Evolutionary conservation across 2,888 invertebrate genomes (phyloP), one percentile per base, ranked within the genome.

Genomic region (Cyrtodaria siliqua): DNA sequence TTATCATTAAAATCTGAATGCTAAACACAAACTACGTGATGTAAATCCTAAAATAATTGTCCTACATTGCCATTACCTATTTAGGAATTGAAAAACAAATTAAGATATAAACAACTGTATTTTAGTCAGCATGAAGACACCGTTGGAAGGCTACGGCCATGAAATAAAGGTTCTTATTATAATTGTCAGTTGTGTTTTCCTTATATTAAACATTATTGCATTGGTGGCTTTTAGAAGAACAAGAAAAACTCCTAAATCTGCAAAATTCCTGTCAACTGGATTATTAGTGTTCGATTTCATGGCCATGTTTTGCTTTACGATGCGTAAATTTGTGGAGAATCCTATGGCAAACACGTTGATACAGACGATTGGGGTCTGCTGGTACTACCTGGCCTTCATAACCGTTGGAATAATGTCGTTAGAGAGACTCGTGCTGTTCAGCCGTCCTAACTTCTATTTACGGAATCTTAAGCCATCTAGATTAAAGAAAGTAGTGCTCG

Each of bases 341-440:
- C 40, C 56, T 18, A 27, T 57, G 2, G n/a, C 44, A 1, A 73
- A 73, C 38, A 73, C 57, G n/a, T 50, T 73, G 4, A 40, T 68
- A 9, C 73, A 73, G 26, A 57, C 68, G 1, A 4, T 68, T 8
- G 67, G 67, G 1, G 44, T 62, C 1, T 47, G 56, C 9, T 73
- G 50, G 9, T 29, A 42, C 9, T 62, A 49, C 40, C 26, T 73
- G 27, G 73, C 73, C 3, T 68, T 52, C n/a, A 27, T 73, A 1
- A 73, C 73, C 0, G 61, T 73, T 20, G 73, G 73, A 1, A 26
- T 68, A 16, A 73, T 73, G 73, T 67, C 73, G n/a, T 57, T 73
- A 16, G 73, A 73, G 33, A 26, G 73, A 27, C 50, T 73, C 1
- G 20, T 73, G 9, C 57, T 73, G 8, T 73, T 73, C 33, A 50